A percentile compares a stretch with the other conserved stretches of the same genome.
Evolutionary conservation across 2,888 invertebrate genomes (phyloP).

Genomic region (Rhaphigaster nebulosa): DNA sequence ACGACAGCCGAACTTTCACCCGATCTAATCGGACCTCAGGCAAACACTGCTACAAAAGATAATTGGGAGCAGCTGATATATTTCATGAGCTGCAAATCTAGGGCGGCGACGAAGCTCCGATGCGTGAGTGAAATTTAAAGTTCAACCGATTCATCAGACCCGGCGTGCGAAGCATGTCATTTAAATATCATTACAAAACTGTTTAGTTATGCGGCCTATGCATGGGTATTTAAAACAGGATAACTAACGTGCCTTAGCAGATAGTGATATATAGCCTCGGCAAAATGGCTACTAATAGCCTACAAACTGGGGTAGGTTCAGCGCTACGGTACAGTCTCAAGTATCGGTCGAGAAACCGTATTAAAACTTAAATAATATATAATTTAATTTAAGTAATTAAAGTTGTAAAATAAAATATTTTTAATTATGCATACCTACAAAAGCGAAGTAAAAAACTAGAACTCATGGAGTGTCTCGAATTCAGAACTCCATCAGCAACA

Average conservation of each 20-base stretch:
- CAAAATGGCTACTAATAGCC: conserved; percentile 27
- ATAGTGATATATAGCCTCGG: background rate
- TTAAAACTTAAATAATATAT: background rate
- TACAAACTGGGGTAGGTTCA: background rate
- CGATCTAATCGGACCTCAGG: background rate
- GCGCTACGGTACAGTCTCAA: background rate
- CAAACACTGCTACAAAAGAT: conserved; percentile 26
- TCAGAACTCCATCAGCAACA: too few species aligned
- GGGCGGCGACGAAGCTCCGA: conserved; percentile 28
- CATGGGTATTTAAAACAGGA: conserved; percentile 43
- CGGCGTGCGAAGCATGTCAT: conserved; percentile 47
- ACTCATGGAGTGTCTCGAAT: too few species aligned
- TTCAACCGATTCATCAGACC: conserved; percentile 13
- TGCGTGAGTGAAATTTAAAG: conserved; percentile 46
- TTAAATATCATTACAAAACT: conserved; percentile 49
- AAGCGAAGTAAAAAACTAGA: too few species aligned
- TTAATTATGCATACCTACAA: too few species aligned
- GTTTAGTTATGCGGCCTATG: conserved; percentile 37
- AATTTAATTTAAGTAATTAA: background rate
- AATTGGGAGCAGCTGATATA: conserved; percentile 29
- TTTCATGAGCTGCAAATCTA: conserved; percentile 28
- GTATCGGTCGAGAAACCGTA: background rate
- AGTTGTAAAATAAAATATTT: too few species aligned
- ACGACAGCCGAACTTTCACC: conserved; percentile 32
- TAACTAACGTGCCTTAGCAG: background rate